Evolutionary conservation across 2,113 vertebrate species (phyloP), one percentile per base, ranked within the genome.

Genomic region (Sapajus apella): DNA sequence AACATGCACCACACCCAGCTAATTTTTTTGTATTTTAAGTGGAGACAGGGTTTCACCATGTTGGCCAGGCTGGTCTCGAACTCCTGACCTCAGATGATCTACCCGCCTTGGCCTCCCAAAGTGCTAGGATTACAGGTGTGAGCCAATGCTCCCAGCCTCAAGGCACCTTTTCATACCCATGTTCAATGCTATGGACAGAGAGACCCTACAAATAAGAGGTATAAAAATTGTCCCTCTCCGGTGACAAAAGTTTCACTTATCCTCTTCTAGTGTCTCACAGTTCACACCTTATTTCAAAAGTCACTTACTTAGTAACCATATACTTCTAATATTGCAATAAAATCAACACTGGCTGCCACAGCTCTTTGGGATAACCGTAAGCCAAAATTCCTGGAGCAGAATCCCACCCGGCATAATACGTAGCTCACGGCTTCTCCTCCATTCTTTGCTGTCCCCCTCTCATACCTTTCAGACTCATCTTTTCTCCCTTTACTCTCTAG

Each of bases 261-360:
- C 56, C n/a, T 95, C 82, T 72, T 89, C 58, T 37, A 47, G n/a
- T 55, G 77, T 92, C 52, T 88, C 56, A 91, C 18, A 56, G 9
- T 20, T 83, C 68, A 77, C 25, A 40, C 40, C 87, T 66, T 82
- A 81, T 80, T 82, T 68, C 21, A 79, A 80, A 95, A 80, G 50
- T 3, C 13, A 77, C 12, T 76, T 91, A 77, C 52, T 85, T 72
- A 75, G n/a, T 72, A 86, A 80, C 20, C 37, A 13, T 21, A 4
- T 43, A 32, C n/a, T 83, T 85, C 43, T 43, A 84, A 76, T 58
- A 70, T 13, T 47, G 30, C 40, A 64, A 43, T 72, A 77, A 76
- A 79, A 72, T 27, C 64, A 43, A 72, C 18, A 16, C 8, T 61
- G 58, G 61, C 47, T 75, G 45, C 17, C 64, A 80, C 17, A 40